phyloP scores from a whole-genome alignment of 1,140 invertebrate genomes.

The Cydia splendana region DNA sequence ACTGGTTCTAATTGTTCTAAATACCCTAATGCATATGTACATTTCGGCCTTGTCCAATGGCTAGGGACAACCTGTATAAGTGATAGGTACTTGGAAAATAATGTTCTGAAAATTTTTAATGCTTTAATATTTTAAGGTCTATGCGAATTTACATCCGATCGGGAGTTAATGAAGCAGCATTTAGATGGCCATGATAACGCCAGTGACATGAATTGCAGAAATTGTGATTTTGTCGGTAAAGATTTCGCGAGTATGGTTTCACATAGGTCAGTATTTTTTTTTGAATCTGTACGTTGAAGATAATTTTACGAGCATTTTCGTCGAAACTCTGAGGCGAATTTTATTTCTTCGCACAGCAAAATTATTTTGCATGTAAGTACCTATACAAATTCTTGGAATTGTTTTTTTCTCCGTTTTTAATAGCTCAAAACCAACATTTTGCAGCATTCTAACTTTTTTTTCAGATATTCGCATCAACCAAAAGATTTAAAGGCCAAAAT shows the following conservation, averaged over 20 bases:
- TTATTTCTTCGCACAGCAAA: background rate
- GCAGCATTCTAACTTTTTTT: conserved; percentile 33
- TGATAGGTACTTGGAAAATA: too few species aligned
- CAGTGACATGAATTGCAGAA: conserved; percentile 51
- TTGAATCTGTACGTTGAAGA: background rate
- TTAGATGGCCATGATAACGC: conserved; percentile 49
- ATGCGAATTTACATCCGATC: conserved; percentile 44
- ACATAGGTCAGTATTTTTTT: conserved; percentile 51
- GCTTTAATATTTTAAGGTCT: conserved; percentile 53
- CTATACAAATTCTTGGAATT: background rate
- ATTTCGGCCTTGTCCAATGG: too few species aligned
- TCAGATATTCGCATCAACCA: conserved; percentile 47
- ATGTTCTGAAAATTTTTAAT: background rate
- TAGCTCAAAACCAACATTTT: too few species aligned
- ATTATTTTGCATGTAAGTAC: background rate
- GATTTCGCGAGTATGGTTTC: conserved; percentile 55
- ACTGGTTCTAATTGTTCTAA: too few species aligned
- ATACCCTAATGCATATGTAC: too few species aligned
- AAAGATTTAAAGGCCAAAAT: conserved; percentile 36
- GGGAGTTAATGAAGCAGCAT: conserved; percentile 45
- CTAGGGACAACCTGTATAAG: too few species aligned
- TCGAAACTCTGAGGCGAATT: too few species aligned
- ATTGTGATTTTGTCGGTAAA: conserved; percentile 51
- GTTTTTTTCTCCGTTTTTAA: too few species aligned
- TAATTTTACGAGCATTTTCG: too few species aligned